Conservation (phyloP, 2,888 invertebrate species). For the Kryphioiulus occultus region DNA sequence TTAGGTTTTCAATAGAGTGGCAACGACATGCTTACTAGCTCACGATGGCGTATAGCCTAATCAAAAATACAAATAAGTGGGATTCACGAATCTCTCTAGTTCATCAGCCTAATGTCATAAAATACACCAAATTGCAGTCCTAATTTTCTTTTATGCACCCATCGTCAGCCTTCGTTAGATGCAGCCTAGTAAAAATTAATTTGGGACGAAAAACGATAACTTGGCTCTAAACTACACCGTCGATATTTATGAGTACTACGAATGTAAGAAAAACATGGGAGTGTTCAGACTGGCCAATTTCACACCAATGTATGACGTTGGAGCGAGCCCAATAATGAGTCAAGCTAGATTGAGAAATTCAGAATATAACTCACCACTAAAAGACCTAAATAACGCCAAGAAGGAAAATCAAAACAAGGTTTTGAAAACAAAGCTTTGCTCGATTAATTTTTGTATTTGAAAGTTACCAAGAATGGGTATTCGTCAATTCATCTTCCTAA, state of each 20-base stretch:
- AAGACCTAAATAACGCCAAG: too few species aligned
- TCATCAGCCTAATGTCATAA: not conserved
- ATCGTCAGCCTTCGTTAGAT: not conserved
- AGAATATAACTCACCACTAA: too few species aligned
- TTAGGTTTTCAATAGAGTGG: not conserved
- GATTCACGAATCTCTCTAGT: constrained; percentile 3
- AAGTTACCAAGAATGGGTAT: too few species aligned
- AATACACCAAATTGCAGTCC: not conserved
- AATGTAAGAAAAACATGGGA: too few species aligned
- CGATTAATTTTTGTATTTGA: too few species aligned
- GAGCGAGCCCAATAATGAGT: too few species aligned
- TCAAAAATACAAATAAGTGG: not conserved
- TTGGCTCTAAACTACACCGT: not conserved
- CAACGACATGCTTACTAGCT: not conserved
- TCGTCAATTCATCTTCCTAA: too few species aligned
- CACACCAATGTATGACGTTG: too few species aligned
- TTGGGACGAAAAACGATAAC: not conserved
- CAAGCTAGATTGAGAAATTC: too few species aligned
- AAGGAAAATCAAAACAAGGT: too few species aligned
- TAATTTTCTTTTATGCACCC: not conserved
- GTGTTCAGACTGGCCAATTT: too few species aligned
- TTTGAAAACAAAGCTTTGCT: too few species aligned
- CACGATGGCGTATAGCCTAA: not conserved
- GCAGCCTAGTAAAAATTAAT: not conserved
- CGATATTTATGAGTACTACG: not conserved